Base-by-base conservation (phyloP, 2,888 invertebrate genomes). In the Rhyacophila evoluta region DNA sequence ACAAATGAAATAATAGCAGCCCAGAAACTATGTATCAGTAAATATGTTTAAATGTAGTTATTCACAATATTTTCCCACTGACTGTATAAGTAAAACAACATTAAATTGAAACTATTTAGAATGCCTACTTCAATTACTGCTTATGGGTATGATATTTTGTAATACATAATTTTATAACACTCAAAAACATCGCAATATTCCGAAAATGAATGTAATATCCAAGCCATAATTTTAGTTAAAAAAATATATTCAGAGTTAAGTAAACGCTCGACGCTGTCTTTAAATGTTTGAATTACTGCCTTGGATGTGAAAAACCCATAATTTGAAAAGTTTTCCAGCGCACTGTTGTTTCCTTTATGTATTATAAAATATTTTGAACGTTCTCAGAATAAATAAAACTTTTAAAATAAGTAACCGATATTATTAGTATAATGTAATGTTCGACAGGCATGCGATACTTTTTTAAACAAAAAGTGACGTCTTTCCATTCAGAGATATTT, bases 241-340 rank as follows among this genome's bases (percentile, higher is more conserved):
- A 41, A 15, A 2, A 41, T 12, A 15, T 55, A 55, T 19, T 55
- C 19, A 19, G 19, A 55, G 19, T 55, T 8, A 41, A 41, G 41
- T 41, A 41, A 41, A 41, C 15, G 41, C 15, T 55, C 15, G 19
- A 55, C 15, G 55, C 55, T 55, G 55, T 55, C 55, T 55, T 55
- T 55, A 55, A 55, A 55, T 55, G 10, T 55, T 55, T 55, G 55
- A 55, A 55, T 55, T 55, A 55, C 55, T 10, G 55, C 8, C 25
- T 55, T 55, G 25, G 55, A 55, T 55, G 55, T 19, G 15, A 25
- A 55, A 55, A 55, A 55, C 55, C 55, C 55, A 55, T 55, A 55
- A 55, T 55, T 55, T 55, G 55, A 55, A 55, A 55, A 55, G 55
- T 55, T 55, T 55, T 2, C 15, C 12, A 15, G 55, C 10, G 55